Base-by-base conservation (phyloP, 2,797 vertebrate species). In the Leptodactylus fallax region DNA sequence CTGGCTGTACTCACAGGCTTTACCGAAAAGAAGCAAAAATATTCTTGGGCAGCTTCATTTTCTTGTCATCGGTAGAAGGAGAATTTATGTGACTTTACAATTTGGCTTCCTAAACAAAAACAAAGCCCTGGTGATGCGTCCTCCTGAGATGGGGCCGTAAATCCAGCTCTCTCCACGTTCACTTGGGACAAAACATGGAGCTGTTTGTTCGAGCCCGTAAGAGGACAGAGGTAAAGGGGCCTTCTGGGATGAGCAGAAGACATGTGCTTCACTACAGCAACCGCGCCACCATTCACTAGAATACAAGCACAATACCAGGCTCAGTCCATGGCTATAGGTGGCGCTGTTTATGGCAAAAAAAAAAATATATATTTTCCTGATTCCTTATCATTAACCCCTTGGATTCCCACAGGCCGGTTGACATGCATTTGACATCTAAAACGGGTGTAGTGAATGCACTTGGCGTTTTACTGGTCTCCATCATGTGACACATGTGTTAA, bases 101-200 rank as follows among this genome's bases (percentile, higher is more conserved):
- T 85, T 85, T 85, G 56, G 71, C 83, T 72, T 85, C 55, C 83
- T n/a, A 61, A 85, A 77, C 55, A 85, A 85, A 60, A 85, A 63
- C 56, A 85, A 55, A 83, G 56, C 71, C 19, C 71, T 23, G 8
- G 71, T 63, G 55, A 76, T 85, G 12, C 23, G n/a, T 77, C 83
- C n/a, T 77, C 36, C 27, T 19, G 47, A 53, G 49, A 85, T 58
- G 53, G 71, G 45, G 83, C 83, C 71, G 21, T 85, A 63, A 76
- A 61, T 76, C 51, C 55, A 14, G 23, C 23, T 21, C 21, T 74
- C 53, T 17, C 27, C 47, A 76, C 36, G 65, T 76, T 76, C 60
- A 47, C 67, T 56, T 12, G 58, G 67, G n/a, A 58, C 67, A 74
- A 7, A 76, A 76, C 25, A 12, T 45, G n/a, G 61, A n/a, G 45